These are phyloP conservation scores for Mycetomoellerius zeteki DNA, from an alignment of 1,140 invertebrate genomes.

Conservation along the genomic window DNA sequence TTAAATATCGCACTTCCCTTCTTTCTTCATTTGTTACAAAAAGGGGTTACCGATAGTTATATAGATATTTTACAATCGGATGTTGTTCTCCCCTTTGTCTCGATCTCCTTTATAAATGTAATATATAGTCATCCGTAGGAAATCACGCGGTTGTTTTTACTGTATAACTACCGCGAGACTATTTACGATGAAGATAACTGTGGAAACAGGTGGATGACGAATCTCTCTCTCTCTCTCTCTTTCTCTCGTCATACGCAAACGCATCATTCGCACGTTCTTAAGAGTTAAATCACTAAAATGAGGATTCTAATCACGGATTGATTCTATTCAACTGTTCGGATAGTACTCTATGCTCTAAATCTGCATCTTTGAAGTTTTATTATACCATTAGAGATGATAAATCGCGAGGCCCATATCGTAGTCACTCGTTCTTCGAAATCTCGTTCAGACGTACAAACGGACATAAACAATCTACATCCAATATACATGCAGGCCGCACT, in stretches of 20 bases:
- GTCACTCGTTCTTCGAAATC: slow-evolving; percentile 55
- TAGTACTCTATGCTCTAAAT: slow-evolving; percentile 42
- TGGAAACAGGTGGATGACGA: slow-evolving; percentile 56
- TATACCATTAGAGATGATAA: slow-evolving; percentile 59
- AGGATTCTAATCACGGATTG: slow-evolving; percentile 60
- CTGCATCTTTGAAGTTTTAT: slow-evolving; percentile 39
- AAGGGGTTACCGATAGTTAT: neutral
- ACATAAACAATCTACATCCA: slow-evolving; percentile 74
- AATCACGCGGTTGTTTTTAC: slow-evolving; percentile 5
- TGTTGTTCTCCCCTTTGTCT: neutral
- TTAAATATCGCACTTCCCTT: slow-evolving; percentile 9
- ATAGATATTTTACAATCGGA: slow-evolving; percentile 26
- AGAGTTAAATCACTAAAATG: slow-evolving; percentile 52
- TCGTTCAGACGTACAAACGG: slow-evolving; percentile 72
- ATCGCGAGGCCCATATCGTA: slow-evolving; percentile 58
- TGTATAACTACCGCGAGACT: slow-evolving; percentile 1
- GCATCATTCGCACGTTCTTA: neutral
- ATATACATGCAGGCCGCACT: slow-evolving; percentile 74
- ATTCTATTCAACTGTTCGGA: slow-evolving; percentile 56
- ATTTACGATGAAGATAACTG: slow-evolving; percentile 36
- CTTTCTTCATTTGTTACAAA: neutral
- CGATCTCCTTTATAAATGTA: slow-evolving; percentile 72
- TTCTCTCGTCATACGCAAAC: slow-evolving; percentile 8
- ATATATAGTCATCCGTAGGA: slow-evolving; percentile 71
- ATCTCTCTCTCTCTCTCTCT: neutral